phyloP scores from a whole-genome alignment of 2,888 invertebrate species.

The Pherbina coryleti region DNA sequence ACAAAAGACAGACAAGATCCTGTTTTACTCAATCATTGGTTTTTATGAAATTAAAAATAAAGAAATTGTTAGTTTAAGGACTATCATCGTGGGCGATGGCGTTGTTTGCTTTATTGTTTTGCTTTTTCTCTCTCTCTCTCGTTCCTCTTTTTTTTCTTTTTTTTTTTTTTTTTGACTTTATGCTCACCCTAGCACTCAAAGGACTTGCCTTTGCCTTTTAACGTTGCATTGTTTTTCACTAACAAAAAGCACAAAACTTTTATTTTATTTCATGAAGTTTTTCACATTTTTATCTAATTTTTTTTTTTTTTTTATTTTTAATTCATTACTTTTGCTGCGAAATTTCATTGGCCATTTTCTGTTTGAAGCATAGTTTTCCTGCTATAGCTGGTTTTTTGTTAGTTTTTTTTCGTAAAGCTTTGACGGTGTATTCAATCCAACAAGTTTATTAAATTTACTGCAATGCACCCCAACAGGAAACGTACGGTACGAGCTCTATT shows the following conservation, averaged over 20 bases:
- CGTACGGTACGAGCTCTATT: too few species aligned
- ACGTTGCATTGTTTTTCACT: background rate
- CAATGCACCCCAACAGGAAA: background rate
- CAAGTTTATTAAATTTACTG: conserved; percentile 16
- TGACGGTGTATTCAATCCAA: background rate
- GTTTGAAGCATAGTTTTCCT: background rate
- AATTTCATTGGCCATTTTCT: background rate
- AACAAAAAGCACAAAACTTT: background rate
- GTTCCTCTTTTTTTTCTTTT: too few species aligned
- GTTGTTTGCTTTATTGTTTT: background rate
- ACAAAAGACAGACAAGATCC: too few species aligned
- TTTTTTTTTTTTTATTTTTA: background rate
- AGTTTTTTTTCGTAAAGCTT: background rate
- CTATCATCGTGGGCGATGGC: too few species aligned
- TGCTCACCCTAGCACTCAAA: background rate
- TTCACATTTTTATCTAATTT: background rate
- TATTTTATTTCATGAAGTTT: conserved; percentile 6
- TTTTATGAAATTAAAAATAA: too few species aligned
- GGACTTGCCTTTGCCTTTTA: background rate
- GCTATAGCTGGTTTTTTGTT: too few species aligned
- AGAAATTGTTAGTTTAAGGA: too few species aligned
- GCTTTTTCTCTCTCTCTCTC: conserved; percentile 18
- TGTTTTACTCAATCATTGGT: too few species aligned
- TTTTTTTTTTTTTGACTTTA: background rate
- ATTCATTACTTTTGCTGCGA: conserved; percentile 16